Evolutionary conservation across 64 coral and sea anemone genomes (phyloP).

Genomic region (Stichodactyla helianthus): DNA sequence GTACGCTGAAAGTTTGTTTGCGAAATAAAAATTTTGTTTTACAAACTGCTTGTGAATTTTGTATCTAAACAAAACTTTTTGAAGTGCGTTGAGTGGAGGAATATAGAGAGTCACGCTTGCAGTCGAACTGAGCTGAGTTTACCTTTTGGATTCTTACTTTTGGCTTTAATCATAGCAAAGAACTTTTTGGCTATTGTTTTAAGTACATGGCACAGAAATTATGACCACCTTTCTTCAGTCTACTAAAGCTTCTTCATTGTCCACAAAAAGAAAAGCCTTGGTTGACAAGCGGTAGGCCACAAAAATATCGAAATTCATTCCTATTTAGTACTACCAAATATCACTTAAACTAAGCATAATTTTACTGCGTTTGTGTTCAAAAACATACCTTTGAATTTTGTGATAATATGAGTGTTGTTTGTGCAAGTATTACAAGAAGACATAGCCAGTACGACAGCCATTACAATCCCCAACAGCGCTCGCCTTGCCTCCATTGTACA

Average conservation of each 20-base stretch:
- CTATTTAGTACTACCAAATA: neutral
- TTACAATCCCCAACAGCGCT: neutral
- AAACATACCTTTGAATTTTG: constrained; percentile 3
- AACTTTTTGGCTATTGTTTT: neutral
- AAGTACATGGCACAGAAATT: constrained; percentile 6
- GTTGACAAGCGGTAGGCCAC: neutral
- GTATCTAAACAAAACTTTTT: neutral
- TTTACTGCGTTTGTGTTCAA: neutral
- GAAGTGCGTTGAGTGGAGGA: neutral
- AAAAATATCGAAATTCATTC: neutral
- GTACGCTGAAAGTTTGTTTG: neutral
- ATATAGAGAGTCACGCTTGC: neutral
- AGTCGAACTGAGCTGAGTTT: neutral
- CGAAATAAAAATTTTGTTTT: neutral
- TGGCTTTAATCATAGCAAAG: neutral
- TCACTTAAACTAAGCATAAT: neutral
- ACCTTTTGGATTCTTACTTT: neutral
- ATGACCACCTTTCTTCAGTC: neutral
- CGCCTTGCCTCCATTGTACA: neutral
- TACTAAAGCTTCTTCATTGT: neutral
- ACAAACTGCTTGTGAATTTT: neutral
- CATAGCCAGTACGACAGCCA: neutral
- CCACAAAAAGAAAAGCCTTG: neutral
- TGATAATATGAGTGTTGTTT: neutral
- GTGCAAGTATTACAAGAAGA: constrained; percentile 4